Evolutionary conservation across 2,888 invertebrate genomes (phyloP), one percentile per base, ranked within the genome.

Genomic region (Diarsia brunnea): DNA sequence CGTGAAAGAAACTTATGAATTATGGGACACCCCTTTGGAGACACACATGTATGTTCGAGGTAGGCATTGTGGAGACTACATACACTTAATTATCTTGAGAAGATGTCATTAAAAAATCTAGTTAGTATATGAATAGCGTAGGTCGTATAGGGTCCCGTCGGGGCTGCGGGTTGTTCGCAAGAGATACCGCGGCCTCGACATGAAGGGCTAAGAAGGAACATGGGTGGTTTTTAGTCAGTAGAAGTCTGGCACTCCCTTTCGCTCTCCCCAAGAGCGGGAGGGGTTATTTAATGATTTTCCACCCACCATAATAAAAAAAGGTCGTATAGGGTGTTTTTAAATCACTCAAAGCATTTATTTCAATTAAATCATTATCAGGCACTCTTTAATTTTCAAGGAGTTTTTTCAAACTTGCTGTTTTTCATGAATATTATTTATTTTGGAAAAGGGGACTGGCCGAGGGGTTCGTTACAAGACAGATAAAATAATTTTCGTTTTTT

Each of bases 1-100:
- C 91, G 86, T 88, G 91, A 93, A 94, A 93, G 92, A 94, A 93
- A 94, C 90, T 93, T 95, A 89, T 95, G 95, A 95, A 89, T 94
- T 94, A 95, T 94, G 93, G 89, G 91, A 87, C 90, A 90, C 82
- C 71, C 27, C 65, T 63, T 49, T 16, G 58, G 55, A 70, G 31
- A 47, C 75, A 79, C 71, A 81, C 69, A 69, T 51, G 64, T 63
- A 51, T 12, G 51, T 27, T 31, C 31, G 27, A 45, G 12, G 27
- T 60, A 64, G 53, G 60, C 67, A 64, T 21, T 64, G 31, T 60
- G 63, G 69, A 0, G 69, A 67, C 69, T 64, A 38, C 21, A 16
- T 12, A 61, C 21, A 61, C 38, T 21, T 82, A 77, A 85, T 85
- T 82, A 85, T 68, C 85, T 63, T 31, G 31, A 10, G 16, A 16